phyloP scores from a whole-genome alignment of 2,888 invertebrate species.

The Parnassius smintheus region DNA sequence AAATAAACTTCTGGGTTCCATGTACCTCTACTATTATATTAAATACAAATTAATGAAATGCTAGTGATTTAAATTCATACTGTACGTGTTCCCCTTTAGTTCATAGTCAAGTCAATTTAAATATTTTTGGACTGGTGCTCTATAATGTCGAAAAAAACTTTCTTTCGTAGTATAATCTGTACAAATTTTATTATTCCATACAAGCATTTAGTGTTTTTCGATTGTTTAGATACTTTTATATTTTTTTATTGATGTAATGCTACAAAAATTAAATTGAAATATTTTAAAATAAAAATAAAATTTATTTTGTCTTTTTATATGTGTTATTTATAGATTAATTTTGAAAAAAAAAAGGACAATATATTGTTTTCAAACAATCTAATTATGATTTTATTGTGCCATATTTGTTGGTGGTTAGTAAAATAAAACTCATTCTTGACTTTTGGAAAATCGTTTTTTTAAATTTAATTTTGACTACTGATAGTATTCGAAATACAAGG shows the following conservation, averaged over 20 bases:
- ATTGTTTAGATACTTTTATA: slow-evolving; percentile 35
- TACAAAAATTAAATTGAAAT: slow-evolving; percentile 13
- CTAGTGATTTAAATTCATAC: slow-evolving; percentile 9
- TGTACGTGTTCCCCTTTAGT: slow-evolving; percentile 3
- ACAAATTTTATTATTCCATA: slow-evolving; percentile 54
- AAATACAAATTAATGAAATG: neutral
- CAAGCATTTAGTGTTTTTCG: slow-evolving; percentile 60
- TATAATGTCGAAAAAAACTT: slow-evolving; percentile 24
- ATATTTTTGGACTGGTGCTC: slow-evolving; percentile 52
- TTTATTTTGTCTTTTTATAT: slow-evolving; percentile 20
- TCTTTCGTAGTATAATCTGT: slow-evolving; percentile 28
- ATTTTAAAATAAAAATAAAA: slow-evolving; percentile 18
- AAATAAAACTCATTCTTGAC: neutral
- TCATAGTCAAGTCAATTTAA: slow-evolving; percentile 20
- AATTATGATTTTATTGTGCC: neutral
- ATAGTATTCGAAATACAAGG: too few relatives aligned
- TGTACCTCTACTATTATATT: neutral
- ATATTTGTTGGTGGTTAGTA: slow-evolving; percentile 7
- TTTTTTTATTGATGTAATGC: slow-evolving; percentile 28
- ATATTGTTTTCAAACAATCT: slow-evolving; percentile 6
- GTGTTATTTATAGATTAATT: slow-evolving; percentile 22
- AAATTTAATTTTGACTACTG: too few relatives aligned
- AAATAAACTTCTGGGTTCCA: neutral
- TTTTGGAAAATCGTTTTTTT: neutral
- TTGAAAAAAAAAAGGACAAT: slow-evolving; percentile 3